A percentile compares a stretch with the other conserved stretches of the same genome.
phyloP scores from a whole-genome alignment of 2,888 invertebrate species.

The Cantharis rustica region DNA sequence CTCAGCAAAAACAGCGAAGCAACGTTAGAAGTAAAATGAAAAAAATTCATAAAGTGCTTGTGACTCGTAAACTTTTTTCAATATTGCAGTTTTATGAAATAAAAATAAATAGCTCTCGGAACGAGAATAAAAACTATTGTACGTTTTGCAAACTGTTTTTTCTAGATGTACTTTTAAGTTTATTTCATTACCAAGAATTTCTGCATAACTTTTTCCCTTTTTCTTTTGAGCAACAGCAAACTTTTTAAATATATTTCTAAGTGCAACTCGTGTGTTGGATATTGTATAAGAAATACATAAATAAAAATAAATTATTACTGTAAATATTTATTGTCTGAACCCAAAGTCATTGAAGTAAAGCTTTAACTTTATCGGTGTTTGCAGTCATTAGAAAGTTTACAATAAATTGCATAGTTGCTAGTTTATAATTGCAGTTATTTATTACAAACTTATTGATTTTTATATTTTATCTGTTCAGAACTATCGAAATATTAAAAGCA shows the following conservation, averaged over 20 bases:
- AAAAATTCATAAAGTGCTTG: conserved; percentile 16
- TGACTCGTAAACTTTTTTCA: conserved; percentile 14
- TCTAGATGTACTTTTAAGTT: not conserved
- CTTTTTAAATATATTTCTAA: not conserved
- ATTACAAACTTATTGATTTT: too few relatives aligned
- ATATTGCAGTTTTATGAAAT: conserved; percentile 2
- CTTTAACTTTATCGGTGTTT: too few relatives aligned
- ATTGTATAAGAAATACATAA: not conserved
- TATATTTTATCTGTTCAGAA: too few relatives aligned
- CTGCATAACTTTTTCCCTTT: not conserved
- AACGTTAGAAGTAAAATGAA: conserved; percentile 9
- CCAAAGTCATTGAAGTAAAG: too few relatives aligned
- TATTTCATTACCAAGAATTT: not conserved
- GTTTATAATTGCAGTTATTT: too few relatives aligned
- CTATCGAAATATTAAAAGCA: too few relatives aligned
- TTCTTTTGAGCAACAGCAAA: not conserved
- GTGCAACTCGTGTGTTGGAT: not conserved
- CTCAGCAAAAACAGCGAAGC: conserved; percentile 10
- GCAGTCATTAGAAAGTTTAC: too few relatives aligned
- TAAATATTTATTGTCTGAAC: not conserved
- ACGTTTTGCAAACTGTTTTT: conserved; percentile 1
- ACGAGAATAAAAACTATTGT: conserved; percentile 1
- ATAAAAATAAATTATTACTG: not conserved
- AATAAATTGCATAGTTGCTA: too few relatives aligned
- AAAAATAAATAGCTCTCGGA: conserved; percentile 9